A percentile compares a stretch with the other conserved stretches of the same genome.
phyloP scores from a whole-genome alignment of 2,113 vertebrate species.

The Perca schrenkii region DNA sequence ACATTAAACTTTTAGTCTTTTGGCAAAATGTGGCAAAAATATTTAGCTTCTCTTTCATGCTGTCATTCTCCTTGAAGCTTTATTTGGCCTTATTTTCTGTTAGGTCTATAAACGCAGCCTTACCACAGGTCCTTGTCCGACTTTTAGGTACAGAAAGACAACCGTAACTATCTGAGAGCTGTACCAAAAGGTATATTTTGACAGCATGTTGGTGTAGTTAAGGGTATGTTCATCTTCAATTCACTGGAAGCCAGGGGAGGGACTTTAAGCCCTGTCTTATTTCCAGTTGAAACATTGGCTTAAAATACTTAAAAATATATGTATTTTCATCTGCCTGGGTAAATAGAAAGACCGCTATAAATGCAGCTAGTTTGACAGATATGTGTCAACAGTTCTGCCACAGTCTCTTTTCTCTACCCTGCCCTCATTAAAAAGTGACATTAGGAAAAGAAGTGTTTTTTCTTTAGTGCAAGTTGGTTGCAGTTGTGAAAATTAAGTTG shows the following conservation, averaged over 20 bases:
- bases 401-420: neutral
- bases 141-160: neutral
- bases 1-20: slow-evolving; percentile 24
- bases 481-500: neutral
- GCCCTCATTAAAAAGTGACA: neutral
- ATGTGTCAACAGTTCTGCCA: neutral
- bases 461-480: no score
- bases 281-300: neutral
- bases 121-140: neutral
- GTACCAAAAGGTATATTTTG: neutral
- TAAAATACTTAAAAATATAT: neutral
- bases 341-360: neutral
- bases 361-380: neutral
- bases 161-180: neutral
- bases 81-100: slow-evolving; percentile 4
- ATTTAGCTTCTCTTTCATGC: slow-evolving; percentile 8
- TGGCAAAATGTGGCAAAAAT: neutral
- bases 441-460: neutral
- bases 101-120: neutral
- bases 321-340: neutral
- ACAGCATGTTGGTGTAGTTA: neutral
- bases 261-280: neutral
- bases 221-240: neutral
- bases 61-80: neutral
- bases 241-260: neutral